Percentiles rank a stretch among this genome's conserved stretches.
These are phyloP conservation scores for Elysia chlorotica DNA, from an alignment of 1,140 invertebrate genomes.

Conservation along the genomic window DNA sequence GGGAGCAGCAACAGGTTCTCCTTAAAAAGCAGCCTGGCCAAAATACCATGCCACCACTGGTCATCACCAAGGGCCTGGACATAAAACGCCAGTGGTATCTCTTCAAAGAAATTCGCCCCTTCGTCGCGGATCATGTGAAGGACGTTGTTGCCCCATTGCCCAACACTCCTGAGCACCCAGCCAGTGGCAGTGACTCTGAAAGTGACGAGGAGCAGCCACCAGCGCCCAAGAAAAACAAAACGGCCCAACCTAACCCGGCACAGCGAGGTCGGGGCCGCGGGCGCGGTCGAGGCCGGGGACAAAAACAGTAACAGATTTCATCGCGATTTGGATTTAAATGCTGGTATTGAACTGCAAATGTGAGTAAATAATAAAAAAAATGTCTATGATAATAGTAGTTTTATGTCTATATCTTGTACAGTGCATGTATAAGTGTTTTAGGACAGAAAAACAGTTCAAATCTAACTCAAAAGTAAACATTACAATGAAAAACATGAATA, in stretches of 20 bases:
- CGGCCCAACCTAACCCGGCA: background rate
- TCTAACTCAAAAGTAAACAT: background rate
- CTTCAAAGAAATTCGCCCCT: constrained; percentile 21
- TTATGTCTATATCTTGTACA: background rate
- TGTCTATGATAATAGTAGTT: too few species aligned
- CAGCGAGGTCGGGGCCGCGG: background rate
- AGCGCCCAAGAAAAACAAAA: background rate
- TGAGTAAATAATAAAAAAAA: too few species aligned
- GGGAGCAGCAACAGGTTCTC: background rate
- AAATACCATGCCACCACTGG: constrained; percentile 13
- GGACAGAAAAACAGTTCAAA: background rate
- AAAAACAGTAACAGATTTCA: background rate
- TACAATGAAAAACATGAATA: background rate
- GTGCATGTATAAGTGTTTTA: background rate
- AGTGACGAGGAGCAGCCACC: background rate
- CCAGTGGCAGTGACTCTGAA: too few species aligned
- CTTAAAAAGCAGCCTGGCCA: constrained; percentile 16
- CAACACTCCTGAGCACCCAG: background rate
- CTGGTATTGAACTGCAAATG: background rate
- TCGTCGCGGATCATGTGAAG: constrained; percentile 12
- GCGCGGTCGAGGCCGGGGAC: too few species aligned
- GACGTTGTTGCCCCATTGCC: constrained; percentile 5
- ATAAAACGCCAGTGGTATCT: constrained; percentile 29
- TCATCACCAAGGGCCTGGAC: constrained; percentile 25
- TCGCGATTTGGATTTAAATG: background rate